Conservation (phyloP, 53 echinoderm and acorn worm species). For the Luidia sarsii region DNA sequence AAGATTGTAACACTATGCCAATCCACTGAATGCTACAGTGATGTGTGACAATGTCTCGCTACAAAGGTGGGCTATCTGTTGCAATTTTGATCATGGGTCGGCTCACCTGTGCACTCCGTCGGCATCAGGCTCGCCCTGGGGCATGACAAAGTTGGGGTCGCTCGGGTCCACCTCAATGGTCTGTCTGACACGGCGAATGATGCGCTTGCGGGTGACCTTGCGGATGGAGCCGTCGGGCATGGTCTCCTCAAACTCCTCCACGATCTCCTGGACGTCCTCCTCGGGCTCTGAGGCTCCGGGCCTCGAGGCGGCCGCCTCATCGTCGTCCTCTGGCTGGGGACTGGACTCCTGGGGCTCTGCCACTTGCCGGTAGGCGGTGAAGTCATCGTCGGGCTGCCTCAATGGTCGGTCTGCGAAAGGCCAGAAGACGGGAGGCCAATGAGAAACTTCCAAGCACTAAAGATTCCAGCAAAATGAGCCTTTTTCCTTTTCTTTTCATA, state of each 20-base stretch:
- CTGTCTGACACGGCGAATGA: slow-evolving; percentile 85
- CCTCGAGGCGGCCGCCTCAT: background rate
- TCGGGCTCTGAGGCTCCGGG: slow-evolving; percentile 19
- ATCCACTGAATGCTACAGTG: too few species aligned
- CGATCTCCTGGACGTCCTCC: slow-evolving; percentile 84
- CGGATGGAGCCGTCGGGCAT: slow-evolving; percentile 85
- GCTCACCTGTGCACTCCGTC: slow-evolving; percentile 71
- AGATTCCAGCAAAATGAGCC: too few species aligned
- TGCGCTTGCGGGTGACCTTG: slow-evolving; percentile 77
- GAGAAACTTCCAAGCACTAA: too few species aligned
- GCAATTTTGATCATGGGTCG: too few species aligned
- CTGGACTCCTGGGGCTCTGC: slow-evolving; percentile 66
- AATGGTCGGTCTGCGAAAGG: too few species aligned
- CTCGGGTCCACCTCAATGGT: slow-evolving; percentile 87
- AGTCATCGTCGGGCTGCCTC: too few species aligned
- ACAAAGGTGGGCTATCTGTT: too few species aligned
- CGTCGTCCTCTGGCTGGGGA: slow-evolving; percentile 81
- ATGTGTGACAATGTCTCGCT: too few species aligned
- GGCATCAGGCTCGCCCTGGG: slow-evolving; percentile 64
- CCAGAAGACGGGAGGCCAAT: too few species aligned
- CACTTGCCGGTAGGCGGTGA: background rate
- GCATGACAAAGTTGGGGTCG: slow-evolving; percentile 68
- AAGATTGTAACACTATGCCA: too few species aligned
- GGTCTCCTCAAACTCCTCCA: slow-evolving; percentile 92
- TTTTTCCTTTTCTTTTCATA: too few species aligned